These are phyloP conservation scores for Blomia tropicalis DNA, from an alignment of 2,888 invertebrate species.

Conservation along the genomic window DNA sequence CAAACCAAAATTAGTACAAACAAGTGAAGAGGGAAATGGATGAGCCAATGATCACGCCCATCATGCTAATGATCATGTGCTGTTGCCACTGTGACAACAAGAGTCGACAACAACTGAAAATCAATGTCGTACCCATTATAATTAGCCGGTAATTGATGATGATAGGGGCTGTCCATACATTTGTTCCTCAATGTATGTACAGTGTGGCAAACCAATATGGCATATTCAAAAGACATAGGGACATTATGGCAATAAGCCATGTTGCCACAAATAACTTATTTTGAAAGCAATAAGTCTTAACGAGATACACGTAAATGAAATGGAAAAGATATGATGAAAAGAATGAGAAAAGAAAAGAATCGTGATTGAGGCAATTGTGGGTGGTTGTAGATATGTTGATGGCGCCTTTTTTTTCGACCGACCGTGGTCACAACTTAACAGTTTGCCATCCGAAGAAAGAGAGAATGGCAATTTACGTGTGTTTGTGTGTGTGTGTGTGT, in stretches of 20 bases:
- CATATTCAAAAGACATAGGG: background rate
- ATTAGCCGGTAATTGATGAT: background rate
- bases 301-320: too few relatives aligned
- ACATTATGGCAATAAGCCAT: background rate
- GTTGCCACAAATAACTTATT: background rate
- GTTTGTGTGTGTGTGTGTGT: background rate
- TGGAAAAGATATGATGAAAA: too few relatives aligned
- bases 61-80: constrained; percentile 2
- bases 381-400: background rate
- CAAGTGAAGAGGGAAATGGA: background rate
- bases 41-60: constrained; percentile 9
- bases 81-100: background rate
- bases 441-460: too few relatives aligned
- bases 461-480: background rate
- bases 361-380: background rate
- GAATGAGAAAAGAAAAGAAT: too few relatives aligned
- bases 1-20: constrained; percentile 11
- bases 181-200: too few relatives aligned
- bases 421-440: too few relatives aligned
- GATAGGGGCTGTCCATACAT: too few relatives aligned
- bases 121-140: constrained; percentile 11
- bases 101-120: background rate
- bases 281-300: too few relatives aligned
- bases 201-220: too few relatives aligned
- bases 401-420: too few relatives aligned